Percentiles rank a stretch among this genome's conserved stretches.
These are phyloP conservation scores for Teleogryllus occipitalis DNA, from an alignment of 1,140 invertebrate species.

Conservation along the genomic window DNA sequence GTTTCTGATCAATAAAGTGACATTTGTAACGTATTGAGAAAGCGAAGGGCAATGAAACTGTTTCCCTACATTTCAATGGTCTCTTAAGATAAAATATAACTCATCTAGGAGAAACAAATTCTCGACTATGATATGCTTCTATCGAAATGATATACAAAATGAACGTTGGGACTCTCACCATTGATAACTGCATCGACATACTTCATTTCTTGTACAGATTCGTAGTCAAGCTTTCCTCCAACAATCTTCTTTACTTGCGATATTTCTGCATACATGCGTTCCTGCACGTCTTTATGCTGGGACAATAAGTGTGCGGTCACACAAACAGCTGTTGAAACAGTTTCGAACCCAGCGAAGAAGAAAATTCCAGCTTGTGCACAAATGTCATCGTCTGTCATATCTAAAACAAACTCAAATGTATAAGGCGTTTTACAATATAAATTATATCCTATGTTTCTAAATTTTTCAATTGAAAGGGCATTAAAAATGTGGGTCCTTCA, in stretches of 20 bases:
- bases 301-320: conserved; percentile 39
- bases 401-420: not conserved
- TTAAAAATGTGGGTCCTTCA: too few species aligned
- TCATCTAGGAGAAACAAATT: too few species aligned
- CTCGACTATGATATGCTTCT: too few species aligned
- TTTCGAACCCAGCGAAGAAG: conserved; percentile 41
- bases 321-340: conserved; percentile 36
- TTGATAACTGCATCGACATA: conserved; percentile 16
- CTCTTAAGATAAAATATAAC: too few species aligned
- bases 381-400: conserved; percentile 29
- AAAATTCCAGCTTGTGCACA: conserved; percentile 29
- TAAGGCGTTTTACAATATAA: too few species aligned
- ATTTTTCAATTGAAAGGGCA: too few species aligned
- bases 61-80: too few species aligned
- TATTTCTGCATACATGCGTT: conserved; percentile 37
- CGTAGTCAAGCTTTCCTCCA: conserved; percentile 14
- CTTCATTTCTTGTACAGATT: conserved; percentile 12
- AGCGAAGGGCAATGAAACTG: too few species aligned
- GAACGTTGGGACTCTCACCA: not conserved
- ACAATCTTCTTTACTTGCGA: conserved; percentile 22
- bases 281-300: conserved; percentile 38
- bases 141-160: too few species aligned
- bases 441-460: too few species aligned
- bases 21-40: too few species aligned
- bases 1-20: too few species aligned